Evolutionary conservation across 2,113 vertebrate genomes (phyloP).

Genomic region (Numida meleagris): DNA sequence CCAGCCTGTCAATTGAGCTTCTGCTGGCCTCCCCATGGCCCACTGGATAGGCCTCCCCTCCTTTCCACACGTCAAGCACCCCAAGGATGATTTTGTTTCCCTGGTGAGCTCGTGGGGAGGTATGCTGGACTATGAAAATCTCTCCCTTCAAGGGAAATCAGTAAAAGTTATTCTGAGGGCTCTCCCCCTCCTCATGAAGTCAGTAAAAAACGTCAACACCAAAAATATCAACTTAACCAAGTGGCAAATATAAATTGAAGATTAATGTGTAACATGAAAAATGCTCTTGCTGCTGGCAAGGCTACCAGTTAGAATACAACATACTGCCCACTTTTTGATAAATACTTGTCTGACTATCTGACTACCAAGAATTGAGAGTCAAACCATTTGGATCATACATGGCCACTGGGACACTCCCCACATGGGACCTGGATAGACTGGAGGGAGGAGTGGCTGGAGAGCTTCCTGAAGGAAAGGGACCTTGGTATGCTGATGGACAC

Average conservation of each 20-base stretch:
- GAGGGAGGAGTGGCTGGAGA: too few species aligned
- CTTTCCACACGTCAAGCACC: not conserved
- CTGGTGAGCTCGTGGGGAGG: not conserved
- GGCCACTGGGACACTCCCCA: too few species aligned
- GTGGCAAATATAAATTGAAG: not conserved
- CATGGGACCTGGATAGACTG: too few species aligned
- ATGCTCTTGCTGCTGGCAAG: not conserved
- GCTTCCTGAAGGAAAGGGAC: too few species aligned
- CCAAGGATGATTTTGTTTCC: not conserved
- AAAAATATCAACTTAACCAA: not conserved
- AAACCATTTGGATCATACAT: fast-evolving
- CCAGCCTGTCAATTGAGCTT: not conserved
- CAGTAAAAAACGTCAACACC: not conserved
- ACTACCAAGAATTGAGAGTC: not conserved
- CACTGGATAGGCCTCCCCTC: not conserved
- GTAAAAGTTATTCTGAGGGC: not conserved
- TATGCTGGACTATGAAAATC: not conserved
- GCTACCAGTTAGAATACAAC: not conserved
- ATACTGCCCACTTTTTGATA: not conserved
- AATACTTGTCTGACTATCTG: not conserved
- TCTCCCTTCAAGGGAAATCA: not conserved
- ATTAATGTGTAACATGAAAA: not conserved
- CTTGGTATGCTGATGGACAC: too few species aligned
- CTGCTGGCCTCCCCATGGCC: not conserved
- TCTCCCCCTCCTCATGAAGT: not conserved